A percentile compares a stretch with the other conserved stretches of the same genome.
These are phyloP conservation scores for Hypotaenidia philippensis DNA, from an alignment of 2,797 vertebrate genomes.

Conservation along the genomic window DNA sequence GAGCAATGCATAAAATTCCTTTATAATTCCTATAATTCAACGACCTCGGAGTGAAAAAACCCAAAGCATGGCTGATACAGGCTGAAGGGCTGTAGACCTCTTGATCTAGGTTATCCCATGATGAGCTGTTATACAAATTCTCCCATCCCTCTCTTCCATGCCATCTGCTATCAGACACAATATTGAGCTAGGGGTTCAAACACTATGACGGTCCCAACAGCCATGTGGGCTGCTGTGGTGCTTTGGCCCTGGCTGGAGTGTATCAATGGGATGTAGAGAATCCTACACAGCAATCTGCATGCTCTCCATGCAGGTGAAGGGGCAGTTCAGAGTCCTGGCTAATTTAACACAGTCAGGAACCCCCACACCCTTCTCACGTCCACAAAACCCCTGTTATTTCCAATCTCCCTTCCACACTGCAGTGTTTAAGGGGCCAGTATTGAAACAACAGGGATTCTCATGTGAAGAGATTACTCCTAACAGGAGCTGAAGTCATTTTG, in stretches of 20 bases:
- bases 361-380: background rate
- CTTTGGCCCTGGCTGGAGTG: too few species aligned
- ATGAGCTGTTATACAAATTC: background rate
- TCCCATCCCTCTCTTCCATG: background rate
- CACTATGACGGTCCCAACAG: background rate
- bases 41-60: background rate
- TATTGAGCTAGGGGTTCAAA: background rate
- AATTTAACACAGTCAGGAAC: background rate
- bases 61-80: background rate
- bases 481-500: background rate
- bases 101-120: background rate
- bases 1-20: too few species aligned
- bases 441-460: background rate
- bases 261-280: background rate
- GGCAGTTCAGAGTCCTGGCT: background rate
- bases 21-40: too few species aligned
- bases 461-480: background rate
- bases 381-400: background rate
- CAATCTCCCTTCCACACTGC: background rate
- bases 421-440: background rate
- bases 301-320: background rate
- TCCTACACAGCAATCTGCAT: accelerated
- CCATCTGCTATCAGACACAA: background rate
- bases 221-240: background rate
- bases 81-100: background rate